Evolutionary conservation across 1,140 invertebrate genomes (phyloP).

Genomic region (Lordiphosa clarofinis): DNA sequence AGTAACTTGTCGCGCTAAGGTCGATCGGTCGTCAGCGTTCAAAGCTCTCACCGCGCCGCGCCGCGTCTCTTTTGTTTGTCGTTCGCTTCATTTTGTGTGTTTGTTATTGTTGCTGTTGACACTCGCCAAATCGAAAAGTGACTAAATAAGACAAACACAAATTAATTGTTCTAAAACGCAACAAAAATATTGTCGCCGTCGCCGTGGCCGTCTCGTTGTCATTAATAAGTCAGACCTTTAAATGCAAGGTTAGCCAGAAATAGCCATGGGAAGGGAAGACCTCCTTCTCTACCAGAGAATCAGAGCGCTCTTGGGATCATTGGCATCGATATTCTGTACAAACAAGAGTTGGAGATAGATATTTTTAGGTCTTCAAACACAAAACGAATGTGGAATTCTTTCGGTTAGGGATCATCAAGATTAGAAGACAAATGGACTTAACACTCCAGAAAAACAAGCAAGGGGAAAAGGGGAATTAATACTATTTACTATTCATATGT

Average conservation of each 20-base stretch:
- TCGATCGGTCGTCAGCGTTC: slow-evolving; percentile 21
- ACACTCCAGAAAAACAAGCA: too few relatives aligned
- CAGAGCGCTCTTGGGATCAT: too few relatives aligned
- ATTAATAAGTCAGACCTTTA: slow-evolving; percentile 38
- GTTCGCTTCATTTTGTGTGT: slow-evolving; percentile 3
- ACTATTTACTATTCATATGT: too few relatives aligned
- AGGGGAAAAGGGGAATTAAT: too few relatives aligned
- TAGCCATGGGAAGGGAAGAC: slow-evolving; percentile 37
- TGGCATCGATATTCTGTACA: too few relatives aligned
- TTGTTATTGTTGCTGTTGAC: neutral
- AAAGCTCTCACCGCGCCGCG: slow-evolving; percentile 5
- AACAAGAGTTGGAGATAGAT: too few relatives aligned
- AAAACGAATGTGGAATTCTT: too few relatives aligned
- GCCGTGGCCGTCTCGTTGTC: slow-evolving; percentile 9
- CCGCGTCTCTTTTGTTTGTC: neutral
- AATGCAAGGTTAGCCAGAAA: slow-evolving; percentile 46
- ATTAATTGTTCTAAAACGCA: slow-evolving; percentile 64
- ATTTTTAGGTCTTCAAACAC: too few relatives aligned
- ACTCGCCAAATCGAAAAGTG: slow-evolving; percentile 19
- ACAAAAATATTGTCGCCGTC: slow-evolving; percentile 30
- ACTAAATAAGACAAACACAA: slow-evolving; percentile 37
- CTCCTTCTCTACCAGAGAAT: too few relatives aligned
- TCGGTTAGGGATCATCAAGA: too few relatives aligned
- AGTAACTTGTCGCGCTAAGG: slow-evolving; percentile 33
- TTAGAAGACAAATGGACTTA: too few relatives aligned